Evolutionary conservation across 2,888 invertebrate genomes (phyloP), one percentile per base, ranked within the genome.

Genomic region (Ormia ochracea): DNA sequence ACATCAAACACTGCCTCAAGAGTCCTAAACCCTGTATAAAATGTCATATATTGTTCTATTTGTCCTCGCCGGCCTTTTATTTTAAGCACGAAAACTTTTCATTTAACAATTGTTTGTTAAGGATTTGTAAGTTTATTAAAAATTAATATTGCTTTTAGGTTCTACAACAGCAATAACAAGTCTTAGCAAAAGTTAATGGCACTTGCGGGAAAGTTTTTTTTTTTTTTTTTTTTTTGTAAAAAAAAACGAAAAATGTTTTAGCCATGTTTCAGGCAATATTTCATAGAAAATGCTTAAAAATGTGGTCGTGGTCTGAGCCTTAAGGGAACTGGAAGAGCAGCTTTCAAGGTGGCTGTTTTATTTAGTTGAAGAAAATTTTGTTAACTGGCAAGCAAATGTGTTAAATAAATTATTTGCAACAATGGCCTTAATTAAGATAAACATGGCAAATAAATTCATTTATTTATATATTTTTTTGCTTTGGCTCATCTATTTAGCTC

Each of bases 121-220:
- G 58, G 45, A 38, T 38, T 26, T 19, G n/a, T 3, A 59, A 73
- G 72, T 72, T 72, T 78, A 78, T 78, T 78, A 66, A 78, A 72
- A 78, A 72, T 72, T 78, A 78, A 78, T 78, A 78, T 78, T 72
- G 72, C 52, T 54, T 72, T 63, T 5, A 12, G 9, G 43, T 12
- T 28, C 26, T 36, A 1, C 4, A n/a, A 6, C 28, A 14, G 21
- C 14, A 7, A 28, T 41, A 61, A 28, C 10, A 38, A 59, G 45
- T n/a, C 48, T 38, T 17, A 10, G 38, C 12, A 61, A 19, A 52
- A 72, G 33, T 72, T 52, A 72, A 61, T 52, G 17, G 10, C 1
- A 33, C 31, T 41, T 10, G 10, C 3, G n/a, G 28, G n/a, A 28
- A 41, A 28, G 26, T 1, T n/a, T 38, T 21, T 3, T 1, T n/a